Evolutionary conservation across 2,888 invertebrate species (phyloP), one percentile per base, ranked within the genome.

Genomic region (Megamerina dolium): DNA sequence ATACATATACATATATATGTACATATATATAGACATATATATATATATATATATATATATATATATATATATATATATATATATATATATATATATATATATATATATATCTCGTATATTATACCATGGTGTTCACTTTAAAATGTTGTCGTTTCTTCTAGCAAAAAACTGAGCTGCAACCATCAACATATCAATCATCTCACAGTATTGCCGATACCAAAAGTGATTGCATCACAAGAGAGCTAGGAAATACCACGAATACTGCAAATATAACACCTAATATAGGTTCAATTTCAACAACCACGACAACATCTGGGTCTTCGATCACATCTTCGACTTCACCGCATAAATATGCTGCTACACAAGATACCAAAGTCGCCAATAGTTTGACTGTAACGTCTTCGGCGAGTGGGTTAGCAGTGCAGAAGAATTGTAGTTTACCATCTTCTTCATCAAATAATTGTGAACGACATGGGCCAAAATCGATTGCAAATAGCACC

Each of bases 131-230:
- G n/a, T n/a, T n/a, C n/a, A n/a, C n/a, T n/a, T n/a, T n/a, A n/a
- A n/a, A n/a, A n/a, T n/a, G n/a, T n/a, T n/a, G n/a, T 35, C 33
- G 45, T 40, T 40, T 17, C 23, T 60, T 65, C 17, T 51, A 70
- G 70, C 70, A 70, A 67, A 70, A 69, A 56, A 70, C 71, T 8
- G 70, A 68, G 47, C 48, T 68, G 36, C 68, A 64, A 54, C 69
- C 68, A 26, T 65, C 70, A 48, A 59, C 61, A 44, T 67, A 70
- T 56, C 68, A 68, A 47, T 51, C 66, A n/a, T n/a, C n/a, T n/a
- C n/a, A 43, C 55, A 57, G 52, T 41, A 63, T 57, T 35, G 55
- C 59, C 23, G 68, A 54, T 49, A 54, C 41, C 57, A 50, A 45
- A 8, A 23, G 23, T 23, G 8, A 23, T 6, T 6, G n/a, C n/a